phyloP scores from a whole-genome alignment of 2,888 invertebrate species.

The Pyralis farinalis region DNA sequence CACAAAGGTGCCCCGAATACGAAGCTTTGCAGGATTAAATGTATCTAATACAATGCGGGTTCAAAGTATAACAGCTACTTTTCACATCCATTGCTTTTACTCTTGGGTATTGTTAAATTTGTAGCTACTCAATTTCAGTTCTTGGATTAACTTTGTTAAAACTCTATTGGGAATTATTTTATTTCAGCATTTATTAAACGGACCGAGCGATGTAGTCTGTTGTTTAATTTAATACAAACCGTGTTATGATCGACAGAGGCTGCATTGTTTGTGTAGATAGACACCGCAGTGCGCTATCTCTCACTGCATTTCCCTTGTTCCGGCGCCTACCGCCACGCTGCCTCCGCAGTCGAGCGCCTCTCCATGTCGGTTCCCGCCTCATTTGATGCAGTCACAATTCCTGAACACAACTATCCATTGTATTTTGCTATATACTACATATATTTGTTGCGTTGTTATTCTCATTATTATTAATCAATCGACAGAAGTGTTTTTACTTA shows the following conservation, averaged over 20 bases:
- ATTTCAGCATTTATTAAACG: neutral
- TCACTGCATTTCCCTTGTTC: conserved; percentile 20
- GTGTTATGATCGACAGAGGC: conserved; percentile 16
- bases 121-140: neutral
- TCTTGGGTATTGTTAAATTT: too few relatives aligned
- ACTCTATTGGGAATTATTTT: neutral
- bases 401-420: conserved; percentile 7
- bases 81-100: too few relatives aligned
- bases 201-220: too few relatives aligned
- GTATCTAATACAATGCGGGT: too few relatives aligned
- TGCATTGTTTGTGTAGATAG: conserved; percentile 18
- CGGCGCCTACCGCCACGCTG: conserved; percentile 14
- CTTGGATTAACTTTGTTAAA: neutral
- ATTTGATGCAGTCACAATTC: conserved; percentile 17
- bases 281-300: conserved; percentile 15
- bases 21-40: too few relatives aligned
- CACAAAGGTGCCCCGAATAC: too few relatives aligned
- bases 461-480: too few relatives aligned
- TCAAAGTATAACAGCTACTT: too few relatives aligned
- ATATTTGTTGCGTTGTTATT: too few relatives aligned
- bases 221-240: neutral
- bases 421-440: too few relatives aligned
- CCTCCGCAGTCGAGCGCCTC: conserved; percentile 19
- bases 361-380: too few relatives aligned
- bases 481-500: neutral